Conservation (phyloP, 2,888 invertebrate genomes). For the Dinocampus coccinellae region DNA sequence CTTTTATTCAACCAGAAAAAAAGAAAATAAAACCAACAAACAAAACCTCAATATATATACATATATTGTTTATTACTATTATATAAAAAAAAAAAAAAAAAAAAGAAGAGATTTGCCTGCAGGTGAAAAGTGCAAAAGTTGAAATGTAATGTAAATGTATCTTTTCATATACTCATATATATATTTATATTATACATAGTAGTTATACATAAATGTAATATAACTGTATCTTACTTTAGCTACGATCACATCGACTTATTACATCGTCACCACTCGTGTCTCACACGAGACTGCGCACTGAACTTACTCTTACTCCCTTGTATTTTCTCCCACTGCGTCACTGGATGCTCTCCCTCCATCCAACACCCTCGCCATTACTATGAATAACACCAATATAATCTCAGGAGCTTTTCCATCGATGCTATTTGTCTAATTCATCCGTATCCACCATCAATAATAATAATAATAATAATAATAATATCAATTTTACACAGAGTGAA, state of each 20-base stretch:
- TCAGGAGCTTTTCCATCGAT: neutral
- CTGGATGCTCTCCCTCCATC: neutral
- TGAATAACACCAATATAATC: neutral
- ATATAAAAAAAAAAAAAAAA: neutral
- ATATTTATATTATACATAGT: neutral
- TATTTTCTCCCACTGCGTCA: neutral
- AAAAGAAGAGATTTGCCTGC: neutral
- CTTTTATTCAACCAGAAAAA: neutral
- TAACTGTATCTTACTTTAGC: neutral
- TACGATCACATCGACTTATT: neutral
- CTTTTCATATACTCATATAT: no score
- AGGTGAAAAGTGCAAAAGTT: neutral
- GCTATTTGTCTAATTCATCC: neutral
- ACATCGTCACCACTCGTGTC: constrained; percentile 2
- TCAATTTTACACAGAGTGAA: neutral
- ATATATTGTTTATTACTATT: no score
- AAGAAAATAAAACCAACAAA: no score
- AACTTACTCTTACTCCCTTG: neutral
- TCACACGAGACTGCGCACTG: neutral
- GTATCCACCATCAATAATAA: neutral
- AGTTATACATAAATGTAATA: neutral
- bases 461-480: neutral
- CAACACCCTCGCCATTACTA: neutral
- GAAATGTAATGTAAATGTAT: neutral
- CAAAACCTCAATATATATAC: no score